phyloP scores from a whole-genome alignment of 2,797 vertebrate genomes.

The Myripristis murdjan region DNA sequence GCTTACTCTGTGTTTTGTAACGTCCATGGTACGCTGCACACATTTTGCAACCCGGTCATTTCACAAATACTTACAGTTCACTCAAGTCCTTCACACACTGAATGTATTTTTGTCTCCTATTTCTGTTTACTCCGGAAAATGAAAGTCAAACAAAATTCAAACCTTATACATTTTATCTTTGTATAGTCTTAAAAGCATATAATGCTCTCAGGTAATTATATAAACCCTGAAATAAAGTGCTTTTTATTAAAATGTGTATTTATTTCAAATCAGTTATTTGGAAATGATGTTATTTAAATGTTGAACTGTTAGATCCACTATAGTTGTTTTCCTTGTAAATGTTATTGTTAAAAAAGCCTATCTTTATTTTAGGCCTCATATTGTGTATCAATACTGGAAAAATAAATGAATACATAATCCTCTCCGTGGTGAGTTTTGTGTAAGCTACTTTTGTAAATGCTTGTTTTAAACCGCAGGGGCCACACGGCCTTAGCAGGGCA shows the following conservation, averaged over 20 bases:
- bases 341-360: too few relatives aligned
- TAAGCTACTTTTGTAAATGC: constrained; percentile 44
- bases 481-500: constrained; percentile 23
- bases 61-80: not conserved
- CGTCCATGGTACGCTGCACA: not conserved
- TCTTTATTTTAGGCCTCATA: not conserved
- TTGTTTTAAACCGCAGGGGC: constrained; percentile 47
- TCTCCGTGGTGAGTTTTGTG: constrained; percentile 23
- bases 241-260: constrained; percentile 19
- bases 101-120: constrained; percentile 9
- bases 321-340: not conserved
- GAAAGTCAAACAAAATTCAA: not conserved
- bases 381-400: constrained; percentile 14
- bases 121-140: constrained; percentile 14
- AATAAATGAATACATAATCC: constrained; percentile 53
- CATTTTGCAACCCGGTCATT: not conserved
- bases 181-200: not conserved
- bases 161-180: not conserved
- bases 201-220: not conserved
- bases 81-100: not conserved
- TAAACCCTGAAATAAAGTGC: not conserved
- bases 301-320: not conserved
- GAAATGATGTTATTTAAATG: constrained; percentile 11
- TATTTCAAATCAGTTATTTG: constrained; percentile 32
- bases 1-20: too few relatives aligned